phyloP scores from a whole-genome alignment of 2,113 vertebrate genomes.

The Hemicordylus capensis region DNA sequence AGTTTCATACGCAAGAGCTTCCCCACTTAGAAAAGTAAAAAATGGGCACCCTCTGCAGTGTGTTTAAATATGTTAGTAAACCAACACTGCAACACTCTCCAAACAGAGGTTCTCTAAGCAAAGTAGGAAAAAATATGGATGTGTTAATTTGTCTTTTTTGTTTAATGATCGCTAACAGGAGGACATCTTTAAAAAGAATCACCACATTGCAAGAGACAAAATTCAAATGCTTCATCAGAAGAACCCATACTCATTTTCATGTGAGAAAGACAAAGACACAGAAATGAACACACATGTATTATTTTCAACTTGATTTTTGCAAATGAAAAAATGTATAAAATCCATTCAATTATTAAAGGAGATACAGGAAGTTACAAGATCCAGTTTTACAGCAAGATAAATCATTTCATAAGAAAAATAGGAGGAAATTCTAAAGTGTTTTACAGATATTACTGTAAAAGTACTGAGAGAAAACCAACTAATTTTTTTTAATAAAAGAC shows the following conservation, averaged over 20 bases:
- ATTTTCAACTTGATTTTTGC: constrained; percentile 64
- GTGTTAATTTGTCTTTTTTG: constrained; percentile 37
- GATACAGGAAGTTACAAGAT: constrained; percentile 69
- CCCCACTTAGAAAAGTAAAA: constrained; percentile 12
- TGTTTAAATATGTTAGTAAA: constrained; percentile 37
- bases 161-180: constrained; percentile 49
- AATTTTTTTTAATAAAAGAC: constrained; percentile 37
- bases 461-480: constrained; percentile 27
- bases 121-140: background rate
- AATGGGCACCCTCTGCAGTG: background rate
- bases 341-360: constrained; percentile 59
- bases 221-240: background rate
- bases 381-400: constrained; percentile 58
- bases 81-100: too few relatives aligned
- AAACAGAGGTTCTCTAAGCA: background rate
- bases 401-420: constrained; percentile 48
- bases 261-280: constrained; percentile 9
- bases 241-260: background rate
- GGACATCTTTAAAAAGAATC: constrained; percentile 16
- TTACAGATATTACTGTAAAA: background rate
- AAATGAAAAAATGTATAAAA: constrained; percentile 62
- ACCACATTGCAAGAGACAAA: background rate
- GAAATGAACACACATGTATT: constrained; percentile 51
- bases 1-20: too few relatives aligned
- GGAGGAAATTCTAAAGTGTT: constrained; percentile 39